phyloP scores from a whole-genome alignment of 1,140 invertebrate genomes.

The Ceratosolen solmsi region DNA sequence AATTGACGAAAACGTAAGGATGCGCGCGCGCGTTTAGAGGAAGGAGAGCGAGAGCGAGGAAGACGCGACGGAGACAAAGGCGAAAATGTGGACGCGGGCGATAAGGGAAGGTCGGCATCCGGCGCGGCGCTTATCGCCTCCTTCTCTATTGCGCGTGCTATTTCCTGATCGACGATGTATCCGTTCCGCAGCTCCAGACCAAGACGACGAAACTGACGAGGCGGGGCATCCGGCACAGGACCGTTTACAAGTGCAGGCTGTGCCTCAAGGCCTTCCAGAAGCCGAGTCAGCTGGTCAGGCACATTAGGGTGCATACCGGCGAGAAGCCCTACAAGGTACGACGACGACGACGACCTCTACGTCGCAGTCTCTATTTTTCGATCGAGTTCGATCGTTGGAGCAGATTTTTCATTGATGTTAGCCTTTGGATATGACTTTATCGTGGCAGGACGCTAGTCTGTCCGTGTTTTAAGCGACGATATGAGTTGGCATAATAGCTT shows the following conservation, averaged over 20 bases:
- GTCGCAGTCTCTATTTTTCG: not conserved
- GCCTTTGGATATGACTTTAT: not conserved
- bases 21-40: not conserved
- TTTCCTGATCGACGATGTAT: slow-evolving; percentile 16
- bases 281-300: slow-evolving; percentile 76
- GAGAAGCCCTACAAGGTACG: slow-evolving; percentile 78
- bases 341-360: not conserved
- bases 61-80: not conserved
- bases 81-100: not conserved
- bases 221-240: slow-evolving; percentile 62
- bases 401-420: not conserved
- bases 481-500: too few species aligned
- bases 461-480: too few species aligned
- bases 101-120: slow-evolving; percentile 39
- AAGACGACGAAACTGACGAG: slow-evolving; percentile 66
- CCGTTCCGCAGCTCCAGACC: slow-evolving; percentile 57
- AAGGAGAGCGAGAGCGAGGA: not conserved
- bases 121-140: slow-evolving; percentile 11
- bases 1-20: too few species aligned
- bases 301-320: slow-evolving; percentile 79
- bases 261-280: slow-evolving; percentile 77
- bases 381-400: too few species aligned
- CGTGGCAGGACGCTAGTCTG: too few species aligned
- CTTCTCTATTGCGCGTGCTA: slow-evolving; percentile 24
- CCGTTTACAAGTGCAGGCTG: slow-evolving; percentile 72